phyloP scores from a whole-genome alignment of 1,140 invertebrate genomes.

The Adelges cooleyi region DNA sequence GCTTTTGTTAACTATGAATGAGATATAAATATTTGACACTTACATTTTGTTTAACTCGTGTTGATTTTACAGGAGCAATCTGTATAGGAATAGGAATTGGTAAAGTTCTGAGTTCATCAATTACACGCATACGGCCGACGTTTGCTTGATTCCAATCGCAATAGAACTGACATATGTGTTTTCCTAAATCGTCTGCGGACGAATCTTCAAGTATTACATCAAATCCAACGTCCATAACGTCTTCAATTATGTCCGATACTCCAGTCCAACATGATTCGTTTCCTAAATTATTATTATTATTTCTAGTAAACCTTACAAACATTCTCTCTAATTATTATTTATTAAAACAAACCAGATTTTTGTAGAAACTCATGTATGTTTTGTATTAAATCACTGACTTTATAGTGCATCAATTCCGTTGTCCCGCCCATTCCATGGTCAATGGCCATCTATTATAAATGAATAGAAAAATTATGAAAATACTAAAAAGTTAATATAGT shows the following conservation, averaged over 20 bases:
- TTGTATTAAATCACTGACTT: slow-evolving; percentile 2
- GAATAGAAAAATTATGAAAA: too few relatives aligned
- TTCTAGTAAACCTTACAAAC: background rate
- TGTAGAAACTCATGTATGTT: background rate
- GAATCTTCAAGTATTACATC: slow-evolving; percentile 19
- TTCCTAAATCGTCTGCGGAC: slow-evolving; percentile 7
- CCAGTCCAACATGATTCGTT: background rate
- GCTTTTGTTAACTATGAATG: too few relatives aligned
- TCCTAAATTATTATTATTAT: background rate
- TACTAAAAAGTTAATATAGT: too few relatives aligned
- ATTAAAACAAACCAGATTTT: background rate
- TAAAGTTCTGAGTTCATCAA: slow-evolving; percentile 1
- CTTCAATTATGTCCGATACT: slow-evolving; percentile 22
- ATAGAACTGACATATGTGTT: slow-evolving; percentile 6
- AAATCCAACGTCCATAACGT: slow-evolving; percentile 18
- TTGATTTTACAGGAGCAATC: background rate
- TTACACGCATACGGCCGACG: background rate
- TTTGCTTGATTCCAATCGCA: slow-evolving; percentile 6
- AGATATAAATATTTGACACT: background rate
- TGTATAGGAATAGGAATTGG: slow-evolving; percentile 5
- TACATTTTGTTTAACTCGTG: slow-evolving; percentile 14
- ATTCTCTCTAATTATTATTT: too few relatives aligned
- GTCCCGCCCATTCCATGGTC: slow-evolving; percentile 23
- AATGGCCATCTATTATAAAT: background rate
- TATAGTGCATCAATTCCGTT: background rate